Percentiles rank a stretch among this genome's conserved stretches.
Evolutionary conservation across 2,113 vertebrate species (phyloP).

Genomic region (Reinhardtius hippoglossoides): DNA sequence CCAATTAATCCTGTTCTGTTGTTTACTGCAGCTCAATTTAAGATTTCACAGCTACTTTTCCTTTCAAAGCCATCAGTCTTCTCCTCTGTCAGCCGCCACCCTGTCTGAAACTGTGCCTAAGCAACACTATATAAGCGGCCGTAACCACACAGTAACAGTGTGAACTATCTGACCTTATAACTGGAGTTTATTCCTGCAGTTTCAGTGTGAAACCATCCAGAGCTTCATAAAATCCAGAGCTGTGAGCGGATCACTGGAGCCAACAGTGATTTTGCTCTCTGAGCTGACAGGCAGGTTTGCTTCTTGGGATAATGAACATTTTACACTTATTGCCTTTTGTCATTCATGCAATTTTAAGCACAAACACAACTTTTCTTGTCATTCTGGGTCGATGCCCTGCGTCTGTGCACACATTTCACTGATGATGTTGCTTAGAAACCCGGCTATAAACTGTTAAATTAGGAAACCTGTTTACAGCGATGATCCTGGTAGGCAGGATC

Average conservation of each 20-base stretch:
- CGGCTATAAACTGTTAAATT: neutral
- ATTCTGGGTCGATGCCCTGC: neutral
- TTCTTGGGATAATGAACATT: neutral
- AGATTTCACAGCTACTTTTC: no score
- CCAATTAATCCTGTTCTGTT: no score
- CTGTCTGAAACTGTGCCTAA: neutral
- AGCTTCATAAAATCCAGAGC: neutral
- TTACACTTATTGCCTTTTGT: neutral
- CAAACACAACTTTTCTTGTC: neutral
- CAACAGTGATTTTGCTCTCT: neutral
- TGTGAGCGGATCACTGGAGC: neutral
- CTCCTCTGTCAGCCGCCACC: neutral
- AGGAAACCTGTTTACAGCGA: neutral
- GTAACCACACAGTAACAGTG: neutral
- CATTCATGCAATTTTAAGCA: neutral
- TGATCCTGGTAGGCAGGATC: no score
- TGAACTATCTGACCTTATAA: conserved; percentile 7
- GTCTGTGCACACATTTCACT: neutral
- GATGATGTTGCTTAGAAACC: neutral
- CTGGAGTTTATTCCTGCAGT: conserved; percentile 4
- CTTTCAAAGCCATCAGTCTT: neutral
- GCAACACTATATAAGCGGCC: neutral
- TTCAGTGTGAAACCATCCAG: neutral
- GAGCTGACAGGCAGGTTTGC: neutral
- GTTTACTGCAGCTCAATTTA: no score